Evolutionary conservation across 2,113 vertebrate species (phyloP), one percentile per base, ranked within the genome.

Genomic region (Colius striatus): DNA sequence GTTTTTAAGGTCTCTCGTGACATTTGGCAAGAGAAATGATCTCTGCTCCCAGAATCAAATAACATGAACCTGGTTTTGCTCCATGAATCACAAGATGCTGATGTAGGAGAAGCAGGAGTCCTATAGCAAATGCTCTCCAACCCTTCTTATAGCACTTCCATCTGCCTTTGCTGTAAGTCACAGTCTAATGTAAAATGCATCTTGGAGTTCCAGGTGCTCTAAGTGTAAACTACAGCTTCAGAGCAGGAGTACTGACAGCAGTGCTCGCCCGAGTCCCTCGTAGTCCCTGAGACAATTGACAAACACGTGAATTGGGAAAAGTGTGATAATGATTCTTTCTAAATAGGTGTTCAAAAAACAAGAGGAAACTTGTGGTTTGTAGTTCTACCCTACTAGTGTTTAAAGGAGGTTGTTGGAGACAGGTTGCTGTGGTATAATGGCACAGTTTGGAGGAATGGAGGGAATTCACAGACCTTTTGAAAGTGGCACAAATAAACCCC

Each of bases 381-480:
- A 27, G 5, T 85, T 57, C 8, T 85, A 3, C 20, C 19, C 25
- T 48, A 1, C 10, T 6, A 27, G 0, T 3, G 1, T 45, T 79
- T 38, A 68, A 45, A 26, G n/a, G 38, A 53, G 29, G 2, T 13
- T 74, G 70, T 84, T 75, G 41, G 65, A 75, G 57, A 8, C 22
- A 48, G 45, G 17, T 25, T 73, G 43, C 38, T 65, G 13, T 14
- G 4, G 30, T n/a, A 5, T 29, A 23, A 5, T 29, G 21, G 36
- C 75, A n/a, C 10, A 27, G 19, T 32, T 82, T 30, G 48, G 48
- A 77, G 8, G 20, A 21, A 9, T 34, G 9, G 4, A 41, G 9
- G 3, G 23, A 6, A 23, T 77, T 87, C 58, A 71, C 41, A 71
- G 77, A 38, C 12, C 18, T 57, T 36, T 41, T 6, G n/a, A 54